Percentiles rank a stretch among this genome's conserved stretches.
These are phyloP conservation scores for Epinephelus awoara DNA, from an alignment of 2,797 vertebrate species.

Conservation along the genomic window DNA sequence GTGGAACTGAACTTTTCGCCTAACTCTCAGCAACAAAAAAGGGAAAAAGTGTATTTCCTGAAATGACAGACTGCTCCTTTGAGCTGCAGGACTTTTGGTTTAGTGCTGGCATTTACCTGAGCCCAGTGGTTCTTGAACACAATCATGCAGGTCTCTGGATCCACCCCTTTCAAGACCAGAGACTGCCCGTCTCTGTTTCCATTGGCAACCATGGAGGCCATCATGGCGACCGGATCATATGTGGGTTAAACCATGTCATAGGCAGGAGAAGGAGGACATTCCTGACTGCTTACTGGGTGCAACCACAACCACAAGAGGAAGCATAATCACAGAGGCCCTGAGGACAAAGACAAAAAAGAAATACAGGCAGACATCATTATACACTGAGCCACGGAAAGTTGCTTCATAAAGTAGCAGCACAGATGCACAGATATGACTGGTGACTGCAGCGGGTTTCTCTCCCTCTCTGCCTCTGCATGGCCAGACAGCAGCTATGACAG, in stretches of 20 bases:
- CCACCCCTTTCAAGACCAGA: constrained; percentile 91
- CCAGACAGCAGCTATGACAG: constrained; percentile 77
- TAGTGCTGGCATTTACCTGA: constrained; percentile 87
- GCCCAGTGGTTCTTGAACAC: constrained; percentile 99
- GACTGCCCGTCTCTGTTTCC: constrained; percentile 87
- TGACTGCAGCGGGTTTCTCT: constrained; percentile 12
- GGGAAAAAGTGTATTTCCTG: neutral
- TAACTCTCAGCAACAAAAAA: neutral
- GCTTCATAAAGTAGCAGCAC: constrained; percentile 38
- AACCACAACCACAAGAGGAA: constrained; percentile 53
- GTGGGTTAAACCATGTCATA: constrained; percentile 89
- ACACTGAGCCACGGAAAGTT: neutral
- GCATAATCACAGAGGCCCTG: constrained; percentile 66
- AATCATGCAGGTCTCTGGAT: constrained; percentile 99
- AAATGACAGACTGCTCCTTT: neutral
- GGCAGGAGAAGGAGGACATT: constrained; percentile 52
- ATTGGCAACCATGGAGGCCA: constrained; percentile 91
- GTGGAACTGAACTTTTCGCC: neutral
- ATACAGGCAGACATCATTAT: constrained; percentile 39
- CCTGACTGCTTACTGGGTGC: constrained; percentile 62
- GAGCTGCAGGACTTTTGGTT: neutral
- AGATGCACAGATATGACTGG: constrained; percentile 18
- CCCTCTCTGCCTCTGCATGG: constrained; percentile 47
- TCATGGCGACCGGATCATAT: constrained; percentile 75
- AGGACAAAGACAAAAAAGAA: constrained; percentile 26